Evolutionary conservation across 2,888 invertebrate species (phyloP), one percentile per base, ranked within the genome.

Genomic region (Trachelus stipa): DNA sequence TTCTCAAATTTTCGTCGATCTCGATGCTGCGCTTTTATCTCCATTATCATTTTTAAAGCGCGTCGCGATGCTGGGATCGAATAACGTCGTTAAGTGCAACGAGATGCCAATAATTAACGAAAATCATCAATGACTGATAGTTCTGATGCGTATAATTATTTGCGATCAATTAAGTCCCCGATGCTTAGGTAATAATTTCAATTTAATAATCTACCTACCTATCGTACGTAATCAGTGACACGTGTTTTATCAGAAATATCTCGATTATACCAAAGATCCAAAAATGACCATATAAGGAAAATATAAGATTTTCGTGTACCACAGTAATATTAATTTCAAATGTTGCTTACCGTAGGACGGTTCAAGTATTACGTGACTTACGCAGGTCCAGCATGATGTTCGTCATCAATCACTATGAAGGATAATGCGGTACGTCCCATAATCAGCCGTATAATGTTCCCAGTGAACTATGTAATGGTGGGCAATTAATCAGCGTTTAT

Each of bases 1-100:
- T 75, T 75, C 73, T 69, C 75, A 69, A 81, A 76, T 77, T 81
- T 40, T 74, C 30, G 34, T 74, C 76, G 56, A 9, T 40, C 31
- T 33, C 12, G 33, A 71, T 31, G 34, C 71, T 12, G 31, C 71
- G 31, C 31, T 23, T 31, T 31, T 3, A 34, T 34, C 71, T 30
- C 71, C 9, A 15, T 23, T 56, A 2, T 56, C 56, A 15, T 40
- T 56, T 2, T 56, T 56, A 56, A 9, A 23, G 56, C 1, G 3
- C 56, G 56, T 56, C 23, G 56, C 9, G 56, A 6, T 9, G 9
- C 56, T 23, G 6, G 56, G 15, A 9, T 56, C 56, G 56, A 9
- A 56, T 56, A 9, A 9, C 56, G 56, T 56, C 23, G 23, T 56
- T 56, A 56, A 9, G 56, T 56, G 40, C 40, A 56, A 56, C 9